phyloP scores from a whole-genome alignment of 2,113 vertebrate species.

The Papio anubis region DNA sequence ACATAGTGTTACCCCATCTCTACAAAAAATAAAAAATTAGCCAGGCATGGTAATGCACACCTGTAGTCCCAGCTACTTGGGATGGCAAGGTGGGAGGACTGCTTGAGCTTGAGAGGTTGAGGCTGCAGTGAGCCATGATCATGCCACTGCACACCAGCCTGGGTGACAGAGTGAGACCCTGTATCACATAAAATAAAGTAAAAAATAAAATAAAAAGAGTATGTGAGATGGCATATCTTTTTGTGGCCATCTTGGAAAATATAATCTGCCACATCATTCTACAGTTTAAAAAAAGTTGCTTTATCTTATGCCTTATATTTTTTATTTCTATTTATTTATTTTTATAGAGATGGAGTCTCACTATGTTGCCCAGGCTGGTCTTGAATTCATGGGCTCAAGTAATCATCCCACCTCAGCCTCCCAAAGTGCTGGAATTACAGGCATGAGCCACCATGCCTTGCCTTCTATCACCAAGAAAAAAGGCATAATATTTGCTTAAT shows the following conservation, averaged over 20 bases:
- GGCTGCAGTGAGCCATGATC: neutral
- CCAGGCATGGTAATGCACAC: no score
- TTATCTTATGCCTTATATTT: neutral
- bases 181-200: neutral
- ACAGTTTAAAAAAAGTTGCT: neutral
- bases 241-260: neutral
- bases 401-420: no score
- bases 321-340: no score
- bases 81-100: neutral
- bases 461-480: neutral
- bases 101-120: neutral
- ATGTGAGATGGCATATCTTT: neutral
- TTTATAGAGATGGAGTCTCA: no score
- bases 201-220: neutral
- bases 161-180: neutral
- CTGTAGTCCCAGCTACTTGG: no score
- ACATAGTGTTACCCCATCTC: no score
- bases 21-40: no score
- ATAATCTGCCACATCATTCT: neutral
- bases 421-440: no score
- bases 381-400: no score
- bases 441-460: no score
- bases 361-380: no score
- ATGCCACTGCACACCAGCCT: neutral
- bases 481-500: neutral